phyloP scores from a whole-genome alignment of 1,140 invertebrate genomes.

The Aphelenchoides avenae region DNA sequence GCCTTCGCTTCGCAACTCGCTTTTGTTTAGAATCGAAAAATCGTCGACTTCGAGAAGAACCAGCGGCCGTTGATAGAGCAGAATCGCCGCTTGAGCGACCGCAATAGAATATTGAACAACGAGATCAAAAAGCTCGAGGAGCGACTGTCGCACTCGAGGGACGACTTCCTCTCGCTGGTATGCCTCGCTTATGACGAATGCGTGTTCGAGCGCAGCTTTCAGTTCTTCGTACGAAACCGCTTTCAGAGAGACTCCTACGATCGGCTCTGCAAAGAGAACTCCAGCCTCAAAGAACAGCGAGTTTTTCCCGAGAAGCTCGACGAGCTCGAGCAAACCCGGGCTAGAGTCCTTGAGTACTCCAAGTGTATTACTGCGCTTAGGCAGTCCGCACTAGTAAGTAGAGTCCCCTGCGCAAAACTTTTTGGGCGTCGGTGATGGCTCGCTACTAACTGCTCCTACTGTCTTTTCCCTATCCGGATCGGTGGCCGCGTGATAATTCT shows the following conservation, averaged over 20 bases:
- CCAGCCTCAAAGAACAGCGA: constrained; percentile 44
- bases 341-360: constrained; percentile 50
- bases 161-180: constrained; percentile 53
- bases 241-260: constrained; percentile 55
- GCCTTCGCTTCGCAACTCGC: not conserved
- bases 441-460: too few relatives aligned
- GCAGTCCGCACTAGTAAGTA: constrained; percentile 40
- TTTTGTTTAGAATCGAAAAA: constrained; percentile 54
- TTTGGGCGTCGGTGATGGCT: too few relatives aligned
- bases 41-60: constrained; percentile 56
- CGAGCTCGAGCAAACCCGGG: constrained; percentile 50
- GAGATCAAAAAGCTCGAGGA: constrained; percentile 52
- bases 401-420: too few relatives aligned
- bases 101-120: constrained; percentile 40
- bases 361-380: constrained; percentile 57
- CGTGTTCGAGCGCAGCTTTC: not conserved
- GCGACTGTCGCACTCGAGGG: constrained; percentile 43
- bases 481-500: too few relatives aligned
- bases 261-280: constrained; percentile 50
- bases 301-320: constrained; percentile 57
- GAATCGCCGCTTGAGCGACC: constrained; percentile 47
- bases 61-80: constrained; percentile 53
- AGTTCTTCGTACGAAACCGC: constrained; percentile 1
- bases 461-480: too few relatives aligned
- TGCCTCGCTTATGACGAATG: not conserved